These are phyloP conservation scores for Mizuhopecten yessoensis DNA, from an alignment of 1,140 invertebrate genomes.

Conservation along the genomic window DNA sequence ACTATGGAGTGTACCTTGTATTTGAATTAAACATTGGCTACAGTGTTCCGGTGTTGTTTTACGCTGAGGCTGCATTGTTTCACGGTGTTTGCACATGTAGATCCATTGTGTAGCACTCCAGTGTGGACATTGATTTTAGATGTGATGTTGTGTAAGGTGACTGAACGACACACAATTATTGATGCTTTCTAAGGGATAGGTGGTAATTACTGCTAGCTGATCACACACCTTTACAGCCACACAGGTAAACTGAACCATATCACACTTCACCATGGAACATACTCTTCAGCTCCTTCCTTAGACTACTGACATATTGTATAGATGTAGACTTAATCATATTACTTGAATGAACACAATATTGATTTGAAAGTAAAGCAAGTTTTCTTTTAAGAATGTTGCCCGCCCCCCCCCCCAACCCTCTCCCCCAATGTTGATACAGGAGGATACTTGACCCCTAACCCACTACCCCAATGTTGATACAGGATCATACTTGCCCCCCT, in stretches of 20 bases:
- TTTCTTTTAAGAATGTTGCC: no score
- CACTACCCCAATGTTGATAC: no score
- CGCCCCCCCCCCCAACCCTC: no score
- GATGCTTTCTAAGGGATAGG: neutral
- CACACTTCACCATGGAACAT: neutral
- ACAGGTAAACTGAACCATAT: neutral
- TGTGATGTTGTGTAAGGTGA: conserved; percentile 18
- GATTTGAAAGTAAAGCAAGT: no score
- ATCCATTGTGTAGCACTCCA: conserved; percentile 21
- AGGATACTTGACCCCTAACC: no score
- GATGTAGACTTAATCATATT: no score
- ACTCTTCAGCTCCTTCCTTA: no score
- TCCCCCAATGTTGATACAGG: no score
- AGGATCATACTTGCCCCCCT: no score
- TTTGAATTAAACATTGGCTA: conserved; percentile 23
- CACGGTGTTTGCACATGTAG: conserved; percentile 37
- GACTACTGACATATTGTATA: no score
- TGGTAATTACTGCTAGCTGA: conserved; percentile 8
- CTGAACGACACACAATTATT: neutral
- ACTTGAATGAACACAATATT: no score
- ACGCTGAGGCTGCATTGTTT: neutral
- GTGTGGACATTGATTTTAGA: conserved; percentile 38
- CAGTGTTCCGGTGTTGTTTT: conserved; percentile 22
- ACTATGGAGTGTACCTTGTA: neutral
- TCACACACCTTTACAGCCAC: neutral